A percentile compares a stretch with the other conserved stretches of the same genome.
phyloP scores from a whole-genome alignment of 1,140 invertebrate species.

The Bombyx mori region ASM3026992v2 NC_085110.1:1115501-1116000 shows the following conservation, averaged over 20 bases:
- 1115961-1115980: conserved; percentile 94
- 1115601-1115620: conserved; percentile 77
- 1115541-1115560: conserved; percentile 82
- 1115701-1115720: conserved; percentile 93
- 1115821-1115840: conserved; percentile 84
- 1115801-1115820: conserved; percentile 93
- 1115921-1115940: conserved; percentile 89
- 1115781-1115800: conserved; percentile 93
- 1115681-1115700: conserved; percentile 96
- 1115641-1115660: conserved; percentile 88
- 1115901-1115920: conserved; percentile 91
- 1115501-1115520: conserved; percentile 76
- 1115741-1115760: conserved; percentile 94
- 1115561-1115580: conserved; percentile 81
- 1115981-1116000: conserved; percentile 1
- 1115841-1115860: conserved; percentile 94
- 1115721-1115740: conserved; percentile 80
- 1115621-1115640: conserved; percentile 84
- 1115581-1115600: conserved; percentile 75
- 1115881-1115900: conserved; percentile 94
- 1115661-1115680: conserved; percentile 86
- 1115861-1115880: conserved; percentile 95
- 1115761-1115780: conserved; percentile 91
- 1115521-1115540: conserved; percentile 77
- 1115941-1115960: conserved; percentile 91